These are phyloP conservation scores for Scarus forsteni DNA, from an alignment of 2,797 vertebrate species.

Conservation along the genomic window DNA sequence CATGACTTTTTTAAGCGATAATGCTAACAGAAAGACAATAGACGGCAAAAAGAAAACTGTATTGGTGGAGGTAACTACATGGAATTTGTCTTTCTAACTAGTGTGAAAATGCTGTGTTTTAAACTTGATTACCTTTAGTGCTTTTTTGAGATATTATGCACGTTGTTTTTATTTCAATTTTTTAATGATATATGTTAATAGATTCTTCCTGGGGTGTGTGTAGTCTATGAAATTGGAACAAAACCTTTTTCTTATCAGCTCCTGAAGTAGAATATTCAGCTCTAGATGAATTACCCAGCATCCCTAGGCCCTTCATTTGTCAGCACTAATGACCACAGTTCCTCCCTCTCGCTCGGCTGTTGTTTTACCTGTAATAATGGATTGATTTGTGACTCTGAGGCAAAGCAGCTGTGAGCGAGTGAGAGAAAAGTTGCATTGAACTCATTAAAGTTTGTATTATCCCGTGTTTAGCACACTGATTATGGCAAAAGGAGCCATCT, in stretches of 20 bases:
- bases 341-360: constrained; percentile 70
- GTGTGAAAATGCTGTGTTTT: too few species aligned
- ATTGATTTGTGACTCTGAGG: constrained; percentile 78
- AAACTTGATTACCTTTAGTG: background rate
- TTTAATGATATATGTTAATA: constrained; percentile 21
- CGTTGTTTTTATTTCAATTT: constrained; percentile 18
- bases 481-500: constrained; percentile 83
- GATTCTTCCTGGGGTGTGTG: constrained; percentile 15
- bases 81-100: too few species aligned
- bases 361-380: constrained; percentile 81
- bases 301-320: constrained; percentile 73
- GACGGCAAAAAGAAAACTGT: too few species aligned
- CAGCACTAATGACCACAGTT: constrained; percentile 76
- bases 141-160: background rate
- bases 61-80: too few species aligned
- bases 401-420: constrained; percentile 65
- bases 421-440: constrained; percentile 82
- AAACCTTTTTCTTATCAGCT: constrained; percentile 35
- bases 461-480: constrained; percentile 81
- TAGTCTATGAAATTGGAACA: constrained; percentile 22
- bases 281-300: constrained; percentile 60
- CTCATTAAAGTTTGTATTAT: constrained; percentile 86
- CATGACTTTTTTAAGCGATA: too few species aligned
- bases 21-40: too few species aligned
- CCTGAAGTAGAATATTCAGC: constrained; percentile 51